Evolutionary conservation across 2,113 vertebrate genomes (phyloP), one percentile per base, ranked within the genome.

Genomic region (Leptodactylus fuscus): DNA sequence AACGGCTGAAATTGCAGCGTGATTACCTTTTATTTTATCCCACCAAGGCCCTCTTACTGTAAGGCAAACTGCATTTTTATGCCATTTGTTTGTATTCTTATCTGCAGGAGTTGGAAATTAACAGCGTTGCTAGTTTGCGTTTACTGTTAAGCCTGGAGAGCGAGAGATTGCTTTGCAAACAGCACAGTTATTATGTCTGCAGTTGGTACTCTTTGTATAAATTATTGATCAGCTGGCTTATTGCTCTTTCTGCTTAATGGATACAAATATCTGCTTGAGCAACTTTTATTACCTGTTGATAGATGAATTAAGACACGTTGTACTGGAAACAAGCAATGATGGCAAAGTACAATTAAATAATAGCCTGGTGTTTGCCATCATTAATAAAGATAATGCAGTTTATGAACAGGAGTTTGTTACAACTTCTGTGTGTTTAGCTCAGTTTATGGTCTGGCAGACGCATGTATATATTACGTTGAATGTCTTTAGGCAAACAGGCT

Each of bases 241-340:
- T 95, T 94, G 94, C 94, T 94, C 94, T 95, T 93, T 95, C 94
- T 93, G 92, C 93, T 94, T 95, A 95, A 95, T 95, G 94, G 94
- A 94, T 94, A 95, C 94, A 94, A 81, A 88, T 88, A 90, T 90
- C 83, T 87, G 88, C 78, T 74, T 24, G 74, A 89, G 83, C 7
- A 86, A 87, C 82, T 88, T 84, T 90, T 88, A 88, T 81, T 89
- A 91, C 85, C 80, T 90, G 88, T 88, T 88, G 86, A 89, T 88
- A 89, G 87, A 86, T 88, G 85, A 86, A 87, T 91, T 89, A 88
- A 88, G 84, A 81, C 62, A 83, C 73, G 34, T 87, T 85, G 88
- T 78, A 51, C 85, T 81, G 81, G 71, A 88, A 87, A 85, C 36
- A 71, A 87, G 74, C 87, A 82, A 87, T 85, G 87, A 90, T 75